A percentile compares a stretch with the other conserved stretches of the same genome.
Evolutionary conservation across 2,888 invertebrate genomes (phyloP).

Genomic region (Andricus curvator): DNA sequence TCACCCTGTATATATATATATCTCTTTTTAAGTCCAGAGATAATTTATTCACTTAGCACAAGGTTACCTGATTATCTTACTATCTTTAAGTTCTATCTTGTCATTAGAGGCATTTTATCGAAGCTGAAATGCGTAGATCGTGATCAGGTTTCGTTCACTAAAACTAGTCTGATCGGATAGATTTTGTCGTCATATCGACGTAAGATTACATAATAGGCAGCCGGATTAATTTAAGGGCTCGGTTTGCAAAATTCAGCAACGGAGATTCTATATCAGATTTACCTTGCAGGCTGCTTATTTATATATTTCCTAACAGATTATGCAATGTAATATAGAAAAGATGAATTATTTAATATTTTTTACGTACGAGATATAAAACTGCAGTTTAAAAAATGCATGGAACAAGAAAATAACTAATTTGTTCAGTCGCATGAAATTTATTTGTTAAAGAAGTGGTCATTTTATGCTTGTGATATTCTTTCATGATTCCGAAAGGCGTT

Average conservation of each 20-base stretch:
- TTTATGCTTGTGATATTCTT: no score
- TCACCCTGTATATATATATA: no score
- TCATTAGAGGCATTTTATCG: slow-evolving; percentile 5
- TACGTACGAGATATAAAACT: background rate
- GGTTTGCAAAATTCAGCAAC: slow-evolving; percentile 7
- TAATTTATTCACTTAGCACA: no score
- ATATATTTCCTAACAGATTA: background rate
- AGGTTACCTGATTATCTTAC: no score
- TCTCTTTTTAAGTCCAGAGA: no score
- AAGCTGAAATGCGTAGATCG: background rate
- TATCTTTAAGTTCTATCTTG: background rate
- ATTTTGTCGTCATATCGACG: slow-evolving; percentile 10
- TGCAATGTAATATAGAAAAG: slow-evolving; percentile 3
- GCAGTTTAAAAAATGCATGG: background rate
- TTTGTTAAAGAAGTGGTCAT: no score
- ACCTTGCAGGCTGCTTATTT: background rate
- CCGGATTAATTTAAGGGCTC: slow-evolving; percentile 17
- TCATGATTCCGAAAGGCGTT: no score
- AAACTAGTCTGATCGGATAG: slow-evolving; percentile 31
- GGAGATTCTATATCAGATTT: slow-evolving; percentile 11
- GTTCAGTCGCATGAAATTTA: background rate
- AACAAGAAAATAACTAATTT: background rate
- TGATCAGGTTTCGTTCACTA: slow-evolving; percentile 24
- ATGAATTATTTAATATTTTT: background rate
- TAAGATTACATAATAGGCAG: background rate